A percentile compares a stretch with the other conserved stretches of the same genome.
Evolutionary conservation across 2,113 vertebrate species (phyloP).

Genomic region (Reinhardtius hippoglossoides): DNA sequence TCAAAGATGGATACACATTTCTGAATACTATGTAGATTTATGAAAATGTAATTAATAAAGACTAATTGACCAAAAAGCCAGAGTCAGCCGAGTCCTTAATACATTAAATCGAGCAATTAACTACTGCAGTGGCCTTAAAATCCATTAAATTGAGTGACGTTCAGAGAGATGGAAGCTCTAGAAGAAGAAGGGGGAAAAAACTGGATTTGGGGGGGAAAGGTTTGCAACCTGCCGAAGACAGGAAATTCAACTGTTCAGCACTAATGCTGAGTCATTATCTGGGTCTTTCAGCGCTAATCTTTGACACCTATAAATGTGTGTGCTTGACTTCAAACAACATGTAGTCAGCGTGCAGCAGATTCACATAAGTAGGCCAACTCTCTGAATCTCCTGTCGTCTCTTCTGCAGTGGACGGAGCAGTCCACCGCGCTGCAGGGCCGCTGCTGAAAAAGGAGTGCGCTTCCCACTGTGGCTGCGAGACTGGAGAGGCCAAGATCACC

Average conservation of each 20-base stretch:
- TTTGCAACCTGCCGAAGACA: slow-evolving; percentile 28
- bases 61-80: slow-evolving; percentile 77
- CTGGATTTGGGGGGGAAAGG: slow-evolving; percentile 20
- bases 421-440: slow-evolving; percentile 87
- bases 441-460: slow-evolving; percentile 87
- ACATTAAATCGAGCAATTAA: slow-evolving; percentile 75
- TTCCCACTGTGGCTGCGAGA: slow-evolving; percentile 86
- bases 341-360: slow-evolving; percentile 46
- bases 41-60: slow-evolving; percentile 76
- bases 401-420: slow-evolving; percentile 89
- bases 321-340: slow-evolving; percentile 48
- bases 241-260: slow-evolving; percentile 16
- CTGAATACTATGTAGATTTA: slow-evolving; percentile 70
- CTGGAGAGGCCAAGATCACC: slow-evolving; percentile 89
- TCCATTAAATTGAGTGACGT: slow-evolving; percentile 61
- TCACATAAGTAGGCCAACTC: slow-evolving; percentile 53
- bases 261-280: slow-evolving; percentile 40
- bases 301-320: slow-evolving; percentile 36
- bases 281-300: slow-evolving; percentile 39
- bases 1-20: slow-evolving; percentile 64
- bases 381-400: slow-evolving; percentile 52
- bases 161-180: slow-evolving; percentile 41
- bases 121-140: slow-evolving; percentile 63
- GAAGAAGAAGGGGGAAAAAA: background rate
- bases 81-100: slow-evolving; percentile 75